These are phyloP conservation scores for Zosterops borbonicus DNA, from an alignment of 2,113 vertebrate genomes.

Conservation along the genomic window DNA sequence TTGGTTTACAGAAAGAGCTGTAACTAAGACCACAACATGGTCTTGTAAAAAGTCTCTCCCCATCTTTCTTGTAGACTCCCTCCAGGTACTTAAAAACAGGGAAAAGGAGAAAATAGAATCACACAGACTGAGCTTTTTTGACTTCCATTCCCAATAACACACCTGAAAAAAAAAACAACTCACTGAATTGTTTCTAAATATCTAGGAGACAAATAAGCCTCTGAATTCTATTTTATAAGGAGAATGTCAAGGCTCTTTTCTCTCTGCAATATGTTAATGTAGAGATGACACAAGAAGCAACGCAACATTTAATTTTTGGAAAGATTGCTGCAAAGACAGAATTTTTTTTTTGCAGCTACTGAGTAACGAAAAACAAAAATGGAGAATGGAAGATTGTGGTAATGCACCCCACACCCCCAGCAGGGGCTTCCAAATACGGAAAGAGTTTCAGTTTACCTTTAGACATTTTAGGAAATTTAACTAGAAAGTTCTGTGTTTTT, in stretches of 20 bases:
- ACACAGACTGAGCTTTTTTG: not conserved
- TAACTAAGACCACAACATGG: not conserved
- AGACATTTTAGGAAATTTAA: too few relatives aligned
- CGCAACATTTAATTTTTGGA: not conserved
- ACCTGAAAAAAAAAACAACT: rapidly evolving
- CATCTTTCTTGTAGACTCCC: not conserved
- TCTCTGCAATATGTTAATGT: not conserved
- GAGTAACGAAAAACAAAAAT: not conserved
- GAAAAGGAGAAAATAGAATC: not conserved
- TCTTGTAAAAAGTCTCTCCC: not conserved
- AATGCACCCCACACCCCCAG: too few relatives aligned
- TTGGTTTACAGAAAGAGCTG: not conserved
- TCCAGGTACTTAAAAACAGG: not conserved
- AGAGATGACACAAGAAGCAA: not conserved
- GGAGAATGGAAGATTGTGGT: not conserved
- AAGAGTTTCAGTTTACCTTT: too few relatives aligned
- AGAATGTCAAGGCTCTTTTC: not conserved
- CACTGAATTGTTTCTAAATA: not conserved
- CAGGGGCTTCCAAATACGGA: too few relatives aligned
- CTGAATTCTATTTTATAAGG: not conserved
- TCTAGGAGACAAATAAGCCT: not conserved
- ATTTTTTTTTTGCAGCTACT: not conserved
- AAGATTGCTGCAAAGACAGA: not conserved
- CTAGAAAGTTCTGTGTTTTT: too few relatives aligned
- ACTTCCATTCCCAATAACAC: not conserved